Base-by-base conservation (phyloP, 1,140 invertebrate genomes). In the Habropoda laboriosa region DNA sequence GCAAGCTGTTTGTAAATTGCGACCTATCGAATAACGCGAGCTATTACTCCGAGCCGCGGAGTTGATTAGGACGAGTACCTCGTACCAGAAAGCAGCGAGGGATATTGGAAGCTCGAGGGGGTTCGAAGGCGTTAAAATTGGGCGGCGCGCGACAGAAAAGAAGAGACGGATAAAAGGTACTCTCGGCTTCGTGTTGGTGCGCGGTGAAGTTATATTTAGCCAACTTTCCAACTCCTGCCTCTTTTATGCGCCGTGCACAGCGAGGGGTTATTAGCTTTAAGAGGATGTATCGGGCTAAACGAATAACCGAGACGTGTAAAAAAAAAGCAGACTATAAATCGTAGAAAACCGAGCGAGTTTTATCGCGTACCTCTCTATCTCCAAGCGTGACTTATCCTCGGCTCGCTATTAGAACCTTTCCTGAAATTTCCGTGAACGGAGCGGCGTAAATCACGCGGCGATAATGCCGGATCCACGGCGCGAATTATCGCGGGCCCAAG, bases 351-450 rank as follows among this genome's bases (percentile, higher is more conserved):
- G n/a, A n/a, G n/a, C n/a, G n/a, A n/a, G n/a, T n/a, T n/a, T n/a
- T n/a, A n/a, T n/a, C n/a, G n/a, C n/a, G n/a, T n/a, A n/a, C n/a
- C n/a, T n/a, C n/a, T n/a, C n/a, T n/a, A n/a, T n/a, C n/a, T n/a
- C n/a, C n/a, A n/a, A n/a, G n/a, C n/a, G n/a, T n/a, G n/a, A 61
- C 35, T 61, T 61, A 40, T 61, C 35, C 58, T 10, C 32, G 8
- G 32, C 21, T 5, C 30, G 21, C 32, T 12, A n/a, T 61, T 40
- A 32, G n/a, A 40, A n/a, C n/a, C n/a, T n/a, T n/a, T n/a, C n/a
- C n/a, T n/a, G n/a, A 92, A 91, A 91, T 91, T 90, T 89, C 77
- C 84, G 66, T 81, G 87, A 90, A 91, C 90, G 90, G 87, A 91
- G 85, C 87, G 68, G 88, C 82, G 88, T 92, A 91, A 92, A 91